Percentiles rank a stretch among this genome's conserved stretches.
These are phyloP conservation scores for Plotosus lineatus DNA, from an alignment of 2,113 vertebrate genomes.

Conservation along the genomic window DNA sequence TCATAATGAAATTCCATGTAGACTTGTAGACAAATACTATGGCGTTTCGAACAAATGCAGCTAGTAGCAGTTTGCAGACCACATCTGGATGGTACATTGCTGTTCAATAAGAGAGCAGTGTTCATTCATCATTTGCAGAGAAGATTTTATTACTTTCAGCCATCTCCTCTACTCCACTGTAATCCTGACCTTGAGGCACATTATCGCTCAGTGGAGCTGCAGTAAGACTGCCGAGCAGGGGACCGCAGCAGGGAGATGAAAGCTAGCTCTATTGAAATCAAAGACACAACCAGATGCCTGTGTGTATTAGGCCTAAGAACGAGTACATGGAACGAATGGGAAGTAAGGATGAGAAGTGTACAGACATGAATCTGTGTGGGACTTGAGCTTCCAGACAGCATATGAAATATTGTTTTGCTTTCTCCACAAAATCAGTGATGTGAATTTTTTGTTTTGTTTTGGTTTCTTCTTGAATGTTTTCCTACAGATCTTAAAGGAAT, in stretches of 20 bases:
- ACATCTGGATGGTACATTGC: neutral
- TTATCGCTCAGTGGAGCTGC: slow-evolving; percentile 38
- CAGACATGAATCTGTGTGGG: slow-evolving; percentile 1
- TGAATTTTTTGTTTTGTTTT: neutral
- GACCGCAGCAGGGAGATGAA: slow-evolving; percentile 27
- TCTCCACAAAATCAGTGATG: neutral
- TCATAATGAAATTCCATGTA: neutral
- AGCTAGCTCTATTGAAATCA: slow-evolving; percentile 32
- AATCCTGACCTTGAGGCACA: slow-evolving; percentile 47
- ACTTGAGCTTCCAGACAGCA: neutral
- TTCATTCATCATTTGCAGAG: slow-evolving; percentile 29
- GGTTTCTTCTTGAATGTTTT: neutral
- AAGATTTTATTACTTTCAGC: slow-evolving; percentile 31
- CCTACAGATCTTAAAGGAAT: slow-evolving; percentile 89
- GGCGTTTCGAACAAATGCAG: neutral
- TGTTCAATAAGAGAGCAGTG: slow-evolving; percentile 27
- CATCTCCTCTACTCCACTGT: slow-evolving; percentile 21
- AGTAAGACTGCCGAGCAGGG: slow-evolving; percentile 19
- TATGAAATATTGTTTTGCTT: slow-evolving; percentile 9
- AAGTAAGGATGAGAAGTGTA: slow-evolving; percentile 1
- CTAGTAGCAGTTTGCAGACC: neutral
- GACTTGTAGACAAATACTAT: neutral
- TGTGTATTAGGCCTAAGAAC: slow-evolving; percentile 24
- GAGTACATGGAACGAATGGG: slow-evolving; percentile 6
- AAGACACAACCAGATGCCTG: slow-evolving; percentile 24